Evolutionary conservation across 2,888 invertebrate genomes (phyloP).

Genomic region (Cheilosia vernalis): DNA sequence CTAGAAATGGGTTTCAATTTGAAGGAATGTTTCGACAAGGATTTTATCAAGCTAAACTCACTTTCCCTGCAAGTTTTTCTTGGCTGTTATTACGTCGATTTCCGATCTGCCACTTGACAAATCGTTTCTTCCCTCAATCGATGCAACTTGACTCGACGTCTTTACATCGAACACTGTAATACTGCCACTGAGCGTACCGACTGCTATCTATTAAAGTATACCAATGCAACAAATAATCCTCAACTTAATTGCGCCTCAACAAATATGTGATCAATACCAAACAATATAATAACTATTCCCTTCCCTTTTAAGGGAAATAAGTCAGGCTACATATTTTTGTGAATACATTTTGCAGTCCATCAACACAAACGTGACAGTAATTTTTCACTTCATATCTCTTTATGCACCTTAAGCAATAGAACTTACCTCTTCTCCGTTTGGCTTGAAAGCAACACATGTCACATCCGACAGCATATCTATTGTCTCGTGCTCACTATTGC

Average conservation of each 20-base stretch:
- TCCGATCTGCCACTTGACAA: constrained; percentile 93
- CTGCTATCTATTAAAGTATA: constrained; percentile 87
- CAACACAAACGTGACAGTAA: too few relatives aligned
- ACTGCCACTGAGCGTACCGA: constrained; percentile 94
- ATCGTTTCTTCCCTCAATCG: constrained; percentile 95
- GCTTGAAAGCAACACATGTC: constrained; percentile 92
- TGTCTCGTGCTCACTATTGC: constrained; percentile 91
- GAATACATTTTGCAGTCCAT: too few relatives aligned
- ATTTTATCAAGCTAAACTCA: constrained; percentile 83
- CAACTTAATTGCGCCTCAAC: too few relatives aligned
- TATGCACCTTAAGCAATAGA: background rate
- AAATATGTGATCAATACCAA: too few relatives aligned
- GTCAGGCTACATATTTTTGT: too few relatives aligned
- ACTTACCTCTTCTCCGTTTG: constrained; percentile 92
- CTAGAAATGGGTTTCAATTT: constrained; percentile 84
- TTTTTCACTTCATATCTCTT: too few relatives aligned
- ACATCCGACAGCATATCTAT: constrained; percentile 91
- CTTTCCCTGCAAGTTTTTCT: constrained; percentile 93
- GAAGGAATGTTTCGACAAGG: background rate
- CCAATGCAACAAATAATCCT: too few relatives aligned
- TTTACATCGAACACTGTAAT: constrained; percentile 91
- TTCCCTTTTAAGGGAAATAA: too few relatives aligned
- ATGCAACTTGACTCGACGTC: constrained; percentile 88
- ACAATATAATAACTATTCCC: too few relatives aligned
- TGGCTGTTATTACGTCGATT: constrained; percentile 93